These are phyloP conservation scores for Pachycephus smyrnensis DNA, from an alignment of 2,888 invertebrate genomes.

Conservation along the genomic window DNA sequence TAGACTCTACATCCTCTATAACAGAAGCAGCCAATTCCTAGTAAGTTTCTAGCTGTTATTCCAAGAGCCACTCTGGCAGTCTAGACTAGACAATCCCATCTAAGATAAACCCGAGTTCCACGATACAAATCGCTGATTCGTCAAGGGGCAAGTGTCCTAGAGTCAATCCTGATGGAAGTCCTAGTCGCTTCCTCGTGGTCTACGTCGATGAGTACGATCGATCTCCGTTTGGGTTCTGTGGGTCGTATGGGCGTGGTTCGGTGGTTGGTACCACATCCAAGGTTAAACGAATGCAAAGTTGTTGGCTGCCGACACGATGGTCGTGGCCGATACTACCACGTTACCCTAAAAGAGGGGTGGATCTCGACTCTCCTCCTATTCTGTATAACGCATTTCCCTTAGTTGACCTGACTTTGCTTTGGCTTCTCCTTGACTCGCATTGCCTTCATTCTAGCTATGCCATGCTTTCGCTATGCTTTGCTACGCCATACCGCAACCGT, in stretches of 20 bases:
- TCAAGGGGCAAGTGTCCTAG: not conserved
- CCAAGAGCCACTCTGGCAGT: not conserved
- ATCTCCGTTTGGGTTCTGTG: not conserved
- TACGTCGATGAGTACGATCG: not conserved
- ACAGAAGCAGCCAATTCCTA: not conserved
- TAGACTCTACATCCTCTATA: not conserved
- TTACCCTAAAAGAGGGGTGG: not conserved
- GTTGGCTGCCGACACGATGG: slow-evolving; percentile 2
- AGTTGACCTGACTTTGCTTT: not conserved
- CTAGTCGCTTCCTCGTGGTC: not conserved
- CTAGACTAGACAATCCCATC: not conserved
- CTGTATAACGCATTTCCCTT: not conserved
- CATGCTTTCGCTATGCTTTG: not conserved
- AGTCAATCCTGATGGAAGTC: not conserved
- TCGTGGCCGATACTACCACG: not conserved
- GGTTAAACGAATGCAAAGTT: slow-evolving; percentile 4
- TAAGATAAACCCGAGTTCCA: not conserved
- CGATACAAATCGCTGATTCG: not conserved
- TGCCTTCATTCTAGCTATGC: not conserved
- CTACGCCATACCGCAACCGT: not conserved
- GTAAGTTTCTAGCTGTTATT: not conserved
- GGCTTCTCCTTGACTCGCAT: not conserved
- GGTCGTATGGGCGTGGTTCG: slow-evolving; percentile 3
- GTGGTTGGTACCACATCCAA: slow-evolving; percentile 8
- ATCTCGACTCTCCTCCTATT: not conserved